phyloP scores from a whole-genome alignment of 2,113 vertebrate species.

The Dryoscopus gambensis region DNA sequence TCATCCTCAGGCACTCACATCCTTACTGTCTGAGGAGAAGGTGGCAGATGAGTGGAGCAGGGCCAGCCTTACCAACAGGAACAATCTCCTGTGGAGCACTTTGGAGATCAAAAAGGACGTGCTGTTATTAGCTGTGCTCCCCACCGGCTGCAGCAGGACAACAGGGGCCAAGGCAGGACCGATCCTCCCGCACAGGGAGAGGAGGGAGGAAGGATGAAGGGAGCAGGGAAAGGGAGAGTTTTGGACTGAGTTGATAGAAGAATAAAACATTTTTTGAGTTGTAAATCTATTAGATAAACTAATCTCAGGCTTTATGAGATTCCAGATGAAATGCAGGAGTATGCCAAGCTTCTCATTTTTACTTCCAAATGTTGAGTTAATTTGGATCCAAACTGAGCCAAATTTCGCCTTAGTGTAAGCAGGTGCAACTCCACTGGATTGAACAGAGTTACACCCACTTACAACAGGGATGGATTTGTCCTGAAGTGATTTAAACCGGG shows the following conservation, averaged over 20 bases:
- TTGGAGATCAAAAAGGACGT: not conserved
- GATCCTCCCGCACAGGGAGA: not conserved
- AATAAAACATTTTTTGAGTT: conserved; percentile 13
- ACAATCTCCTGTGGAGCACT: not conserved
- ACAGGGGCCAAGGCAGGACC: not conserved
- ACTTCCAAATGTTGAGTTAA: conserved; percentile 48
- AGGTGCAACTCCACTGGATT: conserved; percentile 39
- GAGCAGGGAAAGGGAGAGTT: not conserved
- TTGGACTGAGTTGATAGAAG: not conserved
- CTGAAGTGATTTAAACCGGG: conserved; percentile 32
- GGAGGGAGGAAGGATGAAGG: not conserved
- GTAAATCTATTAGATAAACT: conserved; percentile 60
- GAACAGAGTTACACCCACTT: conserved; percentile 29
- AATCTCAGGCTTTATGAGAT: not conserved
- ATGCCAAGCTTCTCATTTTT: conserved; percentile 9
- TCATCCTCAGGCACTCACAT: conserved; percentile 38
- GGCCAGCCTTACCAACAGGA: conserved; percentile 11
- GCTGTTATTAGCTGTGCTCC: not conserved
- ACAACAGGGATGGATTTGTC: not conserved
- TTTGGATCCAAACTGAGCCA: conserved; percentile 28
- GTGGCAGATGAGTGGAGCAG: conserved; percentile 55
- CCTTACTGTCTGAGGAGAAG: conserved; percentile 47
- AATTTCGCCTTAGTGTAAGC: not conserved
- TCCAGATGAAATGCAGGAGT: conserved; percentile 34
- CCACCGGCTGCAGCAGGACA: not conserved